Conservation (phyloP, 2,888 invertebrate genomes). For the Pollenia amentaria region DNA sequence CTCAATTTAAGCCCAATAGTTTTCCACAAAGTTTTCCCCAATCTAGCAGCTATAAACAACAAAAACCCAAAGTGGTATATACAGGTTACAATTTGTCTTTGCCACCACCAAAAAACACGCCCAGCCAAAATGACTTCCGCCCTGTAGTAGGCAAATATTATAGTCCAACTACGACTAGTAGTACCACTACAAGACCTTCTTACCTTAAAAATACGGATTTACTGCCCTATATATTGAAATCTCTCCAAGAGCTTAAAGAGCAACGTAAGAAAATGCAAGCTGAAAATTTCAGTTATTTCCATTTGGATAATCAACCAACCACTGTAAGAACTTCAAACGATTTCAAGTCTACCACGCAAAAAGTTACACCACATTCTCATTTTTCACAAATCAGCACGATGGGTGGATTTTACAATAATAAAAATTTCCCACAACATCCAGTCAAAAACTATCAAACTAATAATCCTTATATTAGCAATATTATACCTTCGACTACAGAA, state of each 20-base stretch:
- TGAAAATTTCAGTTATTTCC: conserved; percentile 84
- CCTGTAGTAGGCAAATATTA: conserved; percentile 79
- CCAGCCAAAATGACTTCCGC: conserved; percentile 78
- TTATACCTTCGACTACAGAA: conserved; percentile 79
- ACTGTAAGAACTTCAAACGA: conserved; percentile 72
- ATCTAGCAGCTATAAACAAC: conserved; percentile 50
- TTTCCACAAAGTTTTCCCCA: conserved; percentile 50
- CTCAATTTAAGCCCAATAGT: conserved; percentile 54
- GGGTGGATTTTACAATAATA: conserved; percentile 86
- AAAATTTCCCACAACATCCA: conserved; percentile 62
- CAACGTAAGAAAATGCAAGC: conserved; percentile 80
- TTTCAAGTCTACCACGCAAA: conserved; percentile 69
- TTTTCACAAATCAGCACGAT: conserved; percentile 86
- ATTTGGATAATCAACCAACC: conserved; percentile 81
- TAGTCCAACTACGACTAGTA: conserved; percentile 72
- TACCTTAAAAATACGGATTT: conserved; percentile 78
- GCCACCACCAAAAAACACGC: conserved; percentile 77
- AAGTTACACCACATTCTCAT: conserved; percentile 86
- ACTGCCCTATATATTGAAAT: conserved; percentile 81
- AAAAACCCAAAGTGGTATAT: conserved; percentile 79
- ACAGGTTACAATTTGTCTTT: conserved; percentile 80
- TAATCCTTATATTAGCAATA: conserved; percentile 65
- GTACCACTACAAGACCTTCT: conserved; percentile 73
- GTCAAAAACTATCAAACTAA: conserved; percentile 51
- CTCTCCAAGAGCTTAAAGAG: conserved; percentile 81